Evolutionary conservation across 2,797 vertebrate genomes (phyloP).

Genomic region (Myotis myotis): DNA sequence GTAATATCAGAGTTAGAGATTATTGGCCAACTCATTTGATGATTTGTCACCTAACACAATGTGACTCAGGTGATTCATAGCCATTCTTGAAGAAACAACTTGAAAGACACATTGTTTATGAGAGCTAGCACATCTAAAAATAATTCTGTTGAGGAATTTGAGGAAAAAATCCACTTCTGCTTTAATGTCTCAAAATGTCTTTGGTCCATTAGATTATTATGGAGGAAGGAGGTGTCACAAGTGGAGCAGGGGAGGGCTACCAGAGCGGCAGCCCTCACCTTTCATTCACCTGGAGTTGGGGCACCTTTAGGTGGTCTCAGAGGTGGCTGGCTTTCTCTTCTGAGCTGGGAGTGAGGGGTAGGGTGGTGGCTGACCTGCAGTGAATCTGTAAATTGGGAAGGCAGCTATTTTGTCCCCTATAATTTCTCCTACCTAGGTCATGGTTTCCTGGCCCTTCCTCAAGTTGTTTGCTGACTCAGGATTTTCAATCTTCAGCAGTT

Average conservation of each 20-base stretch:
- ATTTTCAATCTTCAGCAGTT: not conserved
- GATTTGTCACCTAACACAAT: not conserved
- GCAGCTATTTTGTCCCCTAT: fast-evolving
- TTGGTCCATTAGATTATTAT: not conserved
- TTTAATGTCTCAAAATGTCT: not conserved
- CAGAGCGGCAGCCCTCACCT: not conserved
- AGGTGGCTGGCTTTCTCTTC: not conserved
- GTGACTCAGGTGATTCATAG: not conserved
- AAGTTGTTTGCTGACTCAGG: not conserved
- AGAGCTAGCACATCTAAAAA: not conserved
- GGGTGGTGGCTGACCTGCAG: not conserved
- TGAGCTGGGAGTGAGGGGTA: not conserved
- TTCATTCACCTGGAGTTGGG: not conserved
- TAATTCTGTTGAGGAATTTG: not conserved
- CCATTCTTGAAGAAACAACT: not conserved
- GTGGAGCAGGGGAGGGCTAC: not conserved
- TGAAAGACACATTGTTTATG: not conserved
- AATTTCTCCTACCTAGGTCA: not conserved
- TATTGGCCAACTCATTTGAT: not conserved
- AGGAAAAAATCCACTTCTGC: not conserved
- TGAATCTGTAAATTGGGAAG: not conserved
- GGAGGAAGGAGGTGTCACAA: not conserved
- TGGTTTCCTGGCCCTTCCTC: not conserved
- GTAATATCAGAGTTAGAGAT: not conserved
- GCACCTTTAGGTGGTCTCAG: not conserved